These are phyloP conservation scores for Misgurnus anguillicaudatus DNA, from an alignment of 2,113 vertebrate genomes.

Conservation along the genomic window DNA sequence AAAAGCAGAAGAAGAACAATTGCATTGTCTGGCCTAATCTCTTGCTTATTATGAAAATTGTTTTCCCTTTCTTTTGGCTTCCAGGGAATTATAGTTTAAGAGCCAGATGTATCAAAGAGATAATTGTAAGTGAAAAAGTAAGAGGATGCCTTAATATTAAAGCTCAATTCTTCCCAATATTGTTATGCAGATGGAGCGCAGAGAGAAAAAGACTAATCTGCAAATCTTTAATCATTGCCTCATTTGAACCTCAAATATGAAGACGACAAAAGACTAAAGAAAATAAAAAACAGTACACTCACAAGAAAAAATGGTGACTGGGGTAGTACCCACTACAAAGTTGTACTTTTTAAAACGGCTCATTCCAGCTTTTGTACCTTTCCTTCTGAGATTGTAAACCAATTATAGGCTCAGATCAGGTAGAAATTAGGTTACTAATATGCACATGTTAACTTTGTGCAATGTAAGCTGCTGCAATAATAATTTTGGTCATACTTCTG, in stretches of 20 bases:
- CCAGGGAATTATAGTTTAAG: slow-evolving; percentile 61
- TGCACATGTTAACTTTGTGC: not conserved
- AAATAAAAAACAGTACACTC: not conserved
- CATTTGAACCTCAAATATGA: slow-evolving; percentile 5
- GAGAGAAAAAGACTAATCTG: slow-evolving; percentile 37
- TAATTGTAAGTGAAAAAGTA: slow-evolving; percentile 46
- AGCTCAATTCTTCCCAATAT: slow-evolving; percentile 68
- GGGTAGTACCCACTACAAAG: not conserved
- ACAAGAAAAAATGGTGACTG: not conserved
- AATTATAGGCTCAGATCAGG: too few species aligned
- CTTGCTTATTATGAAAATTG: slow-evolving; percentile 58
- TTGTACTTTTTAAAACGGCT: too few species aligned
- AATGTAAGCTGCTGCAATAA: not conserved
- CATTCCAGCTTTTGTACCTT: too few species aligned
- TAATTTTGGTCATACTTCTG: not conserved
- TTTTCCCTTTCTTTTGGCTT: slow-evolving; percentile 65
- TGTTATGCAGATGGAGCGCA: slow-evolving; percentile 66
- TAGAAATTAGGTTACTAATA: not conserved
- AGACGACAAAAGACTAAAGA: not conserved
- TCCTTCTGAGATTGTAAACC: too few species aligned
- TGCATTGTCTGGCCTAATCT: slow-evolving; percentile 60
- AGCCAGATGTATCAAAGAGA: slow-evolving; percentile 63
- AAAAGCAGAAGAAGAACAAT: slow-evolving; percentile 61
- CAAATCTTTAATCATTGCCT: slow-evolving; percentile 54
- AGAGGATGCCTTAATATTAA: slow-evolving; percentile 62